Conservation (phyloP, 2,113 vertebrate genomes). For the Emberiza fucata region DNA sequence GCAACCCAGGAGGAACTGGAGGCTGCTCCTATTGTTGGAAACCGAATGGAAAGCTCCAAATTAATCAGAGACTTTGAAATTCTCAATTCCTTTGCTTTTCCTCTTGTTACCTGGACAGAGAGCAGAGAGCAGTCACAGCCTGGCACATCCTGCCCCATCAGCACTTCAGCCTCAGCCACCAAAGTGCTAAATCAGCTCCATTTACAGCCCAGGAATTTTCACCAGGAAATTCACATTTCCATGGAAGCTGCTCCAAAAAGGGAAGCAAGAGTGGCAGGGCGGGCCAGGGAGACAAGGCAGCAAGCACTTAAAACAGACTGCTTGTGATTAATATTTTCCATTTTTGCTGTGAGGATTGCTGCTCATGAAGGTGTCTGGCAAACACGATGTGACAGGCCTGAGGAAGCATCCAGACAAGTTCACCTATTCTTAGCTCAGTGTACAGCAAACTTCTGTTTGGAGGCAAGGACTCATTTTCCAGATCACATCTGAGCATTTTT, state of each 20-base stretch:
- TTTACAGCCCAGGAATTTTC: background rate
- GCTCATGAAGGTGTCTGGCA: background rate
- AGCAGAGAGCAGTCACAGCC: background rate
- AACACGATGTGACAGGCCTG: background rate
- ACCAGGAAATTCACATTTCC: background rate
- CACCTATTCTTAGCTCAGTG: constrained; percentile 15
- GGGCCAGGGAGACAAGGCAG: background rate
- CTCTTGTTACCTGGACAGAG: background rate
- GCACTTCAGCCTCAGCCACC: background rate
- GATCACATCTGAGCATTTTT: background rate
- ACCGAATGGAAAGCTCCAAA: background rate
- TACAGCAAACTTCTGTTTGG: background rate
- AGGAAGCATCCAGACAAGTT: background rate
- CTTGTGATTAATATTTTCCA: background rate
- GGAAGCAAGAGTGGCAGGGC: background rate
- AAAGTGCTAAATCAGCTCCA: fast-evolving
- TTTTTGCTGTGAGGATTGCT: background rate
- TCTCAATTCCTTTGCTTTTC: background rate
- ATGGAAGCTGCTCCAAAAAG: background rate
- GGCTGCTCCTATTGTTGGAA: background rate
- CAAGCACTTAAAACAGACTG: background rate
- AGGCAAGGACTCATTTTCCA: background rate
- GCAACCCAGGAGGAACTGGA: background rate
- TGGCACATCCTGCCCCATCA: background rate
- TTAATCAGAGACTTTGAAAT: background rate